Evolutionary conservation across 2,113 vertebrate species (phyloP), one percentile per base, ranked within the genome.

Genomic region (Sinosuthora webbiana): DNA sequence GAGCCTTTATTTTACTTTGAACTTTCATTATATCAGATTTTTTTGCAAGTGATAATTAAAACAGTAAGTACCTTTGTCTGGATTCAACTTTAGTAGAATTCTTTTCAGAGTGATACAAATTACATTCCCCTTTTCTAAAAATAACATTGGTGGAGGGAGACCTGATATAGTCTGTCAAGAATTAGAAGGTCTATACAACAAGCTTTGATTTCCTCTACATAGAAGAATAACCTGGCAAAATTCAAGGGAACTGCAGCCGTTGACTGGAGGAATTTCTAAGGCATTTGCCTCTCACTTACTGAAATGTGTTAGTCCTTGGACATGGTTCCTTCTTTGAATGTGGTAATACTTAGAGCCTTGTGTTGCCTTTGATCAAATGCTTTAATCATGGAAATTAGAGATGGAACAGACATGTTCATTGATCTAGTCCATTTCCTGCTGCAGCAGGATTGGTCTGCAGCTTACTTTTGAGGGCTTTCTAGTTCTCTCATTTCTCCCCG

Each of bases 371-470:
- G 97, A 97, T 97, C 96, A 83, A 69, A 89, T 62, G 96, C 89
- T 97, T 97, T 97, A 97, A 97, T 97, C 93, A 96, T 74, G 83
- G 95, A 94, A 97, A 97, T 97, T 97, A 97, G 95, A 97, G 95
- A 97, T 93, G 94, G 93, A 96, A 84, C 93, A 97, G 96, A 88
- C 94, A 92, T 94, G 96, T 96, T 95, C 90, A 94, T 94, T 94
- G 86, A 96, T 95, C 90, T 95, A 93, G 42, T 95, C 93, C 68
- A 96, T 95, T 97, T 97, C 96, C 94, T 97, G 96, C 75, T 0
- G 1, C 75, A 59, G 59, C 47, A 91, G 82, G 39, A 94, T 83
- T 94, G 92, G 59, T 81, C 90, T 96, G 87, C 47, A 95, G 68
- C 68, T 96, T 94, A 89, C 90, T 96, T 96, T 92, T 88, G 76